phyloP scores from a whole-genome alignment of 2,797 vertebrate genomes.

The Eulemur coronatus region DNA sequence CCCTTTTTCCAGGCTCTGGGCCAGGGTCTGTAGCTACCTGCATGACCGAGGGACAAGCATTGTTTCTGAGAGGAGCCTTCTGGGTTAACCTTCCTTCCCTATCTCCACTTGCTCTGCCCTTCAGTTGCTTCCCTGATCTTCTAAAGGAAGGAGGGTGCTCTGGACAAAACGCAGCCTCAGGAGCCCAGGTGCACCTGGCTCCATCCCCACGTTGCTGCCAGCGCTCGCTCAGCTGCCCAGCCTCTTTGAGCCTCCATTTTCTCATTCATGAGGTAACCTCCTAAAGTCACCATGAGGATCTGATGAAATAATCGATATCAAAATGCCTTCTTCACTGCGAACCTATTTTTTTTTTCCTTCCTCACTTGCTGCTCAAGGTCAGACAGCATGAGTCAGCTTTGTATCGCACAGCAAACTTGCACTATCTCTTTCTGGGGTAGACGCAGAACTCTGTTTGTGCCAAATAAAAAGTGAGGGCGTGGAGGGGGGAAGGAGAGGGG shows the following conservation, averaged over 20 bases:
- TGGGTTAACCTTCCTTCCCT: not conserved
- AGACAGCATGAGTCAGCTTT: not conserved
- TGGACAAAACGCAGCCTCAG: not conserved
- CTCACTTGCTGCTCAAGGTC: not conserved
- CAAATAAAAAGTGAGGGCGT: not conserved
- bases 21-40: not conserved
- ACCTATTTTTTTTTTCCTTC: not conserved
- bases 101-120: not conserved
- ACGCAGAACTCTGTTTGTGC: too few species aligned
- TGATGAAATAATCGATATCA: not conserved
- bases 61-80: not conserved
- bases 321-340: not conserved
- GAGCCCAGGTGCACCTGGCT: not conserved
- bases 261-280: not conserved
- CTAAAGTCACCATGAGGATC: too few species aligned
- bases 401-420: too few species aligned
- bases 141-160: not conserved
- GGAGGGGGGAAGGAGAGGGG: accelerated
- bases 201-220: accelerated
- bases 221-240: accelerated
- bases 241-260: not conserved
- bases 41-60: accelerated
- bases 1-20: accelerated
- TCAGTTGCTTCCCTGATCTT: not conserved
- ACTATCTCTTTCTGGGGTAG: not conserved